A percentile compares a stretch with the other conserved stretches of the same genome.
Conservation (phyloP, 2,797 vertebrate genomes). For the Furcifer pardalis region DNA sequence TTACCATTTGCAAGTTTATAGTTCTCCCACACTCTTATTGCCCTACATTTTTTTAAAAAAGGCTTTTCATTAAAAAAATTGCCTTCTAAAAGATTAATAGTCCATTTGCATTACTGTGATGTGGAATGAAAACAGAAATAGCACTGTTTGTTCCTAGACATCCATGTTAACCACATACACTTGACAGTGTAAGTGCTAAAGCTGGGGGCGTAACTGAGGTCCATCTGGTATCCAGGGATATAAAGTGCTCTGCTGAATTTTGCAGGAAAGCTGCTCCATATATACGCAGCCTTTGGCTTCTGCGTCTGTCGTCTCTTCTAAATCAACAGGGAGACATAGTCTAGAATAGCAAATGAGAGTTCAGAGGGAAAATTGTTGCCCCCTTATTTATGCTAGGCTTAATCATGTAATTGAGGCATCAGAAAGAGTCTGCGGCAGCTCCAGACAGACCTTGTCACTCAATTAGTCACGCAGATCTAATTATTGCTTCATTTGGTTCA, state of each 20-base stretch:
- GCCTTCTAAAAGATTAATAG: constrained; percentile 16
- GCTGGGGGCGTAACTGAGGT: constrained; percentile 51
- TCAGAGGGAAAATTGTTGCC: constrained; percentile 65
- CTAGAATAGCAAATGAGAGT: constrained; percentile 55
- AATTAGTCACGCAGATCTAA: constrained; percentile 27
- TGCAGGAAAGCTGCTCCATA: constrained; percentile 47
- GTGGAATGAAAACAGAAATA: accelerated
- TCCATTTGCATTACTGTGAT: neutral
- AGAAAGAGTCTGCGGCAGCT: neutral
- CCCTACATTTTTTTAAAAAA: accelerated
- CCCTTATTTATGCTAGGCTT: constrained; percentile 48
- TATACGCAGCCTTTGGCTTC: constrained; percentile 64
- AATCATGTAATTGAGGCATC: constrained; percentile 38
- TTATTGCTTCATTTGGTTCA: constrained; percentile 11
- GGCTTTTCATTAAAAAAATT: accelerated
- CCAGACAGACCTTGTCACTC: neutral
- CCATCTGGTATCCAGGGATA: constrained; percentile 28
- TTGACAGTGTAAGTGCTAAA: constrained; percentile 22
- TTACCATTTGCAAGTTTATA: constrained; percentile 4
- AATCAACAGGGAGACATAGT: constrained; percentile 63
- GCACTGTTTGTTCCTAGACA: neutral
- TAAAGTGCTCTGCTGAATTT: constrained; percentile 13
- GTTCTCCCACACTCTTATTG: accelerated
- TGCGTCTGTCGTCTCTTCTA: constrained; percentile 36
- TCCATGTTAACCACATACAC: neutral